Base-by-base conservation (phyloP, 2,113 vertebrate species). In the Salvelinus sp. region DNA sequence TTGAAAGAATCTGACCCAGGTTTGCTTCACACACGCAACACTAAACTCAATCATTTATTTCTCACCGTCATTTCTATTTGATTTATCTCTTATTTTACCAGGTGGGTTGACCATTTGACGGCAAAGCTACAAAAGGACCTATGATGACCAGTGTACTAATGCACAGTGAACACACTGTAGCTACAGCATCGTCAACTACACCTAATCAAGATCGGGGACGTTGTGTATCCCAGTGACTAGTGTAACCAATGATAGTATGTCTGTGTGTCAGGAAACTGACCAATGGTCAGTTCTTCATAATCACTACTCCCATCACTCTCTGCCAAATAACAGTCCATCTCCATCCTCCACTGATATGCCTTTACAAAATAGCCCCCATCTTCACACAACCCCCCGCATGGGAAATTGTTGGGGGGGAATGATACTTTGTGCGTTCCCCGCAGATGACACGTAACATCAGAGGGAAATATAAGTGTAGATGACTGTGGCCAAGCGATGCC, bases 81-180 rank as follows among this genome's bases (percentile, higher is more conserved):
- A 50, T 16, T 50, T 1, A 2, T 94, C 92, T 38, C 93, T 16
- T 10, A 50, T 16, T 50, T 13, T 50, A 94, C 92, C 95, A 95
- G 95, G 95, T 93, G 92, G 93, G 95, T 93, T 95, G 95, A 95
- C 95, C 94, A 93, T 94, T 94, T 87, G 94, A 95, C 94, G 93
- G 93, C 94, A 95, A 85, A 87, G 75, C 68, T 10, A 63, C 75
- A 74, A 82, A 96, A 18, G 7, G 7, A 44, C 38, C 7, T 44
- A 44, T 44, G 38, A 44, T 44, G 9, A 44, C 38, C 38, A 44
- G 9, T 44, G 38, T 44, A 44, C 38, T 12, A 44, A 44, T 10
- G 2, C 38, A 44, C 38, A 44, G 9, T 44, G 38, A 38, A 7
- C 6, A 38, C 2, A 38, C 7, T 38, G 38, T 38, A 38, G 7